Percentiles rank a stretch among this genome's conserved stretches.
Conservation (phyloP, 2,113 vertebrate species). For the Marmota monax region DNA sequence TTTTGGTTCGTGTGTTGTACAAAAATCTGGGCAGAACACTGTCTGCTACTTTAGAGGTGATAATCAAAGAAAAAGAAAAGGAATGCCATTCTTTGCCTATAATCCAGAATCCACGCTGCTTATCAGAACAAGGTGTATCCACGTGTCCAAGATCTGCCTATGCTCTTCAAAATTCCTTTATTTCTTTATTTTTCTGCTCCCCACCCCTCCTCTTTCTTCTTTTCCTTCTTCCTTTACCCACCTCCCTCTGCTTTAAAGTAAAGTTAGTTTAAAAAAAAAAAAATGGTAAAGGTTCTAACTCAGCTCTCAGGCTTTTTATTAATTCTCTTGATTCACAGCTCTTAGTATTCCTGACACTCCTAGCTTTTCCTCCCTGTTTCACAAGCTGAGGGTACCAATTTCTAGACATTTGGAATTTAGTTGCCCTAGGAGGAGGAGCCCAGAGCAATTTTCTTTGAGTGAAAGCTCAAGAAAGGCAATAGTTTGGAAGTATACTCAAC, state of each 20-base stretch:
- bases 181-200: neutral
- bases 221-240: neutral
- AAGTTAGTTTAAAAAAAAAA: neutral
- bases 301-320: neutral
- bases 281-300: conserved; percentile 7
- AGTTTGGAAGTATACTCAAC: conserved; percentile 56
- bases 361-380: neutral
- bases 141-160: neutral
- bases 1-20: neutral
- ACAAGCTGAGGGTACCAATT: neutral
- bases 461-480: conserved; percentile 48
- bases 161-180: neutral
- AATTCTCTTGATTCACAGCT: conserved; percentile 5
- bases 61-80: neutral
- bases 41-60: neutral
- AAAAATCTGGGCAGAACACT: neutral
- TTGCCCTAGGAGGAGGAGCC: conserved; percentile 28
- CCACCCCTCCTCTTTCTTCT: neutral
- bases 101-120: neutral
- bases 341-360: conserved; percentile 29
- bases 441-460: conserved; percentile 61
- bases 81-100: neutral
- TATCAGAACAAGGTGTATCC: neutral
- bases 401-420: conserved; percentile 46
- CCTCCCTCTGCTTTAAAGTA: neutral